Percentiles rank a stretch among this genome's conserved stretches.
Evolutionary conservation across 2,113 vertebrate genomes (phyloP).

Genomic region (Cheilinus undulatus): DNA sequence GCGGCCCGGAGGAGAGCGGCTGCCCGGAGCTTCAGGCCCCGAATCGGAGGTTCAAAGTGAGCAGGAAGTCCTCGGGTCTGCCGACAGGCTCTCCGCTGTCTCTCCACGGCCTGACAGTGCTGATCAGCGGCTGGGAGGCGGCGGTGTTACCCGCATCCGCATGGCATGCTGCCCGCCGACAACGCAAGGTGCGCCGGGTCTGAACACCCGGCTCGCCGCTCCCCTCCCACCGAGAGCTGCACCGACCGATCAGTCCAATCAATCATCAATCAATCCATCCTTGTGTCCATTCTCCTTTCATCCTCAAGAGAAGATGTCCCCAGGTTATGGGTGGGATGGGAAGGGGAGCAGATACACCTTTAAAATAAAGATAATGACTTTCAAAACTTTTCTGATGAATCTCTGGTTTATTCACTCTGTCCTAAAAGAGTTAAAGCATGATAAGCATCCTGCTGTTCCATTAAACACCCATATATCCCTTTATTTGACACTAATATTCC

Average conservation of each 20-base stretch:
- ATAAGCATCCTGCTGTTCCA: no score
- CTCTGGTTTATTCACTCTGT: no score
- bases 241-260: no score
- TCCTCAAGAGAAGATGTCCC: slow-evolving; percentile 5
- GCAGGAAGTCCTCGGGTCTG: not conserved
- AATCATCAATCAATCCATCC: slow-evolving; percentile 12
- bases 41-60: not conserved
- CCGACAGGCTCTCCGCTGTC: not conserved
- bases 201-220: not conserved
- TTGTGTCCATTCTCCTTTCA: slow-evolving; percentile 2
- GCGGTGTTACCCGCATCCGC: slow-evolving; percentile 1
- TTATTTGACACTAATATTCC: no score
- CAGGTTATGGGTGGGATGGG: not conserved
- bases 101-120: slow-evolving; percentile 11
- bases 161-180: slow-evolving; percentile 42
- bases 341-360: not conserved
- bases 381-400: no score
- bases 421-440: no score
- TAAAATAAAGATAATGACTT: no score
- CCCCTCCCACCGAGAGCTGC: not conserved
- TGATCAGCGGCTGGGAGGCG: not conserved
- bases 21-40: not conserved
- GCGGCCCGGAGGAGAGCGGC: slow-evolving; percentile 8
- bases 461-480: no score
- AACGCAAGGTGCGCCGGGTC: not conserved